Base-by-base conservation (phyloP, 2,888 invertebrate species). In the Cordilura impudica region DNA sequence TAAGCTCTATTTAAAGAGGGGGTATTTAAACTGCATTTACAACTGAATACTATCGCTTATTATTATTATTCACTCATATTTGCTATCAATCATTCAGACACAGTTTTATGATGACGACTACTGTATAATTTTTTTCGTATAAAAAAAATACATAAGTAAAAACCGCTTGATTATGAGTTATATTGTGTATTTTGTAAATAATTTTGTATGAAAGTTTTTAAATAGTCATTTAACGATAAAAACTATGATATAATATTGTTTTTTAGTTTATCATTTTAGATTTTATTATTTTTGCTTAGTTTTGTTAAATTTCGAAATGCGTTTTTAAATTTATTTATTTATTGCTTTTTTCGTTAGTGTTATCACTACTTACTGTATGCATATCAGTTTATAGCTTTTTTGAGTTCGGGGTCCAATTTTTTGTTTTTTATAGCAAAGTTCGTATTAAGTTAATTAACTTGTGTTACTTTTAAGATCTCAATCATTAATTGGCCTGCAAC, bases 361-460 rank as follows among this genome's bases (percentile, higher is more conserved):
- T 39, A 39, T 39, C 35, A 39, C 35, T 39, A 39, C 31, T 31
- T 6, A 12, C 35, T 8, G 2, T 4, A 39, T n/a, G n/a, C n/a
- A 39, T 1, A n/a, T 5, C n/a, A 39, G 2, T 39, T 39, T 39
- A 39, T 39, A 4, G 12, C 12, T 39, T n/a, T 61, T 29, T 29
- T 19, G 16, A 18, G 39, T 43, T 19, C 45, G 29, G 16, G 45
- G 60, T 60, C 43, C 45, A 45, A 7, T 60, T 19, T 56, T 16
- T 60, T 43, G 5, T 29, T 31, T 35, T 56, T 12, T 39, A 58
- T 43, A 4, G 14, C 16, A 61, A 61, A 61, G 61, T 61, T 47
- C 61, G 45, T 45, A 45, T 10, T 43, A 10, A 43, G 26, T 26
- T 45, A 60, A 60, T 60, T 43, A 60, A 45, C 60, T 60, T 16